Evolutionary conservation across 2,888 invertebrate genomes (phyloP).

Genomic region (Pollenia griseotomentosa): DNA sequence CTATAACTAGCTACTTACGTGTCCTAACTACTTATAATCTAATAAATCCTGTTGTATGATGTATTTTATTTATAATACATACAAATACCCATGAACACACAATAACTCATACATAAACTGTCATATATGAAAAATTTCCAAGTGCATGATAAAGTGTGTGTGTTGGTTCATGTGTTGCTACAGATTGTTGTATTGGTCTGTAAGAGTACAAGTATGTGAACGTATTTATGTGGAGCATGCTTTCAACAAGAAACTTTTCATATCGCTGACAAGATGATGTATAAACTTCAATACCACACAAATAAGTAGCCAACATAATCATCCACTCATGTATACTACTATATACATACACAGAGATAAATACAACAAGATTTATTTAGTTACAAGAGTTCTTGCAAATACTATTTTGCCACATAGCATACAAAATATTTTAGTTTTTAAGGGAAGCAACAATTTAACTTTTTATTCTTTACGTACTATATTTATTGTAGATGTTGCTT

Average conservation of each 20-base stretch:
- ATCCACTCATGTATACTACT: neutral
- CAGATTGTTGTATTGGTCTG: conserved; percentile 6
- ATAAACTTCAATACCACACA: conserved; percentile 55
- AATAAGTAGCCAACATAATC: conserved; percentile 18
- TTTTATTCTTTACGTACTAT: neutral
- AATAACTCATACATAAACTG: neutral
- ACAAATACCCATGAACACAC: neutral
- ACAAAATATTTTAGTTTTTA: neutral
- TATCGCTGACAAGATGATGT: conserved; percentile 64
- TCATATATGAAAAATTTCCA: neutral
- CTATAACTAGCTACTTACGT: conserved; percentile 15
- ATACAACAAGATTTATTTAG: neutral
- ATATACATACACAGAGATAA: neutral
- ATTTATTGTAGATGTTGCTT: neutral
- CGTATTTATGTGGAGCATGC: neutral
- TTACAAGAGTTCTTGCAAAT: neutral
- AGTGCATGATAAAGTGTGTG: neutral
- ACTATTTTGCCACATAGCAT: neutral
- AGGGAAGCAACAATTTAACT: conserved; percentile 34
- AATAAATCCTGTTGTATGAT: conserved; percentile 38
- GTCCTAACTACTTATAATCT: conserved; percentile 39
- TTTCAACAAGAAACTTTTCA: conserved; percentile 39
- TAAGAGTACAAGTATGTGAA: neutral
- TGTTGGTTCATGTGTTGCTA: neutral
- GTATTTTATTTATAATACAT: conserved; percentile 8